Base-by-base conservation (phyloP, 2,797 vertebrate species). In the Microctenopoma stevenorrisi region DNA sequence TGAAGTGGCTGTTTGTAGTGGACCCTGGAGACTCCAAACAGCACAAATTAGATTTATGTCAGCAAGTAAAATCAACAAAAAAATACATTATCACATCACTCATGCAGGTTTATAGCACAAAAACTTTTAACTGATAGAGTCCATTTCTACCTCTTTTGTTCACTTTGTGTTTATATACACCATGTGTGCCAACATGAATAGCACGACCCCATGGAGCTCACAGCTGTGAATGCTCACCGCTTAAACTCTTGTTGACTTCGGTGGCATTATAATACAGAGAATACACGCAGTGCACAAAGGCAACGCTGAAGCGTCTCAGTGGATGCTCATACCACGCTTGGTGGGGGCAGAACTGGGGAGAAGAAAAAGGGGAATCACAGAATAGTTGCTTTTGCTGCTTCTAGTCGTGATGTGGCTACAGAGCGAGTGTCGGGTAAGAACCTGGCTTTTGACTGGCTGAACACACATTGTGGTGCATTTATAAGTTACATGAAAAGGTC, bases 321-420 rank as follows among this genome's bases (percentile, higher is more conserved):
- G 68, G 78, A 79, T 48, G 55, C 81, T 69, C 25, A 43, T 33
- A 52, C 64, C 47, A 2, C 25, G 74, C 51, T 58, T 8, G 40
- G 65, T 55, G 22, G 11, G 64, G 76, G 74, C 68, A 64, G 67
- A 57, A 69, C 42, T 69, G 72, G 65, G 78, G 70, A 57, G 64
- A 50, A 74, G 69, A 63, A 67, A 83, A 68, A 22, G 22, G 60
- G 67, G 76, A 82, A 78, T 80, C 64, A 46, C 53, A 82, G 77
- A 87, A 84, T 74, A 79, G 81, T 58, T 74, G 68, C 79, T 70
- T 74, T 71, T 56, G 80, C 67, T 26, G 75, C 64, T 49, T 14
- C 9, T 1, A 71, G 37, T 37, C 37, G 10, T 37, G 37, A 9
- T 37, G 11, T 37, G 8, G 37, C 5, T 33, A 37, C 37, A 33